phyloP scores from a whole-genome alignment of 1,140 invertebrate species.

The Diabrotica virgifera region DNA sequence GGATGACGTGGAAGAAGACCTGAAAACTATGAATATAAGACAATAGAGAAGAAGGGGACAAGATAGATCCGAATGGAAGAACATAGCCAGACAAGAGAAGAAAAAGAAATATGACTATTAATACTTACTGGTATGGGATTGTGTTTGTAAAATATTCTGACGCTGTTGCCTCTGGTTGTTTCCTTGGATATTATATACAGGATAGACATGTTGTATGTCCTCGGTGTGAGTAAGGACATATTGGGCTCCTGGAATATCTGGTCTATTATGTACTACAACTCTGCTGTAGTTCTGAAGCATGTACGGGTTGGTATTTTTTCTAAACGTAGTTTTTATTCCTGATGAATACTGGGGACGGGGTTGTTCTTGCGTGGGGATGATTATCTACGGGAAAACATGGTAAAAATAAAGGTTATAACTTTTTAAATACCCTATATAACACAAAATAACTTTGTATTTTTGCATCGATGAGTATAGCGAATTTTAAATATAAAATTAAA shows the following conservation, averaged over 20 bases:
- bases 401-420: too few relatives aligned
- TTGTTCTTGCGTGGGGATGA: slow-evolving; percentile 1
- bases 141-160: slow-evolving; percentile 8
- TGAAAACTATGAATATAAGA: too few relatives aligned
- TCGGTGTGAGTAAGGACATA: slow-evolving; percentile 15
- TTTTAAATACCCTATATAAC: too few relatives aligned
- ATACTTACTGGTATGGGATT: slow-evolving; percentile 9
- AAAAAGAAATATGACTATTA: too few relatives aligned
- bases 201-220: slow-evolving; percentile 17
- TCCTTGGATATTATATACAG: slow-evolving; percentile 24
- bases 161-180: slow-evolving; percentile 13
- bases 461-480: too few relatives aligned
- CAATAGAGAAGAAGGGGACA: too few relatives aligned
- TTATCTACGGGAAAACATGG: background rate
- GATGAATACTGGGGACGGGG: slow-evolving; percentile 10
- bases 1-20: too few relatives aligned
- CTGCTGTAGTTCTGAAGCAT: slow-evolving; percentile 36
- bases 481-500: too few relatives aligned
- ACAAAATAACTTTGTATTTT: too few relatives aligned
- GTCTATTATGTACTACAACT: slow-evolving; percentile 31
- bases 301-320: slow-evolving; percentile 21
- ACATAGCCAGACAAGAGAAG: too few relatives aligned
- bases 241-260: background rate
- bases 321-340: slow-evolving; percentile 25
- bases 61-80: too few relatives aligned